Evolutionary conservation across 2,113 vertebrate species (phyloP).

Genomic region (Pluvialis apricaria): DNA sequence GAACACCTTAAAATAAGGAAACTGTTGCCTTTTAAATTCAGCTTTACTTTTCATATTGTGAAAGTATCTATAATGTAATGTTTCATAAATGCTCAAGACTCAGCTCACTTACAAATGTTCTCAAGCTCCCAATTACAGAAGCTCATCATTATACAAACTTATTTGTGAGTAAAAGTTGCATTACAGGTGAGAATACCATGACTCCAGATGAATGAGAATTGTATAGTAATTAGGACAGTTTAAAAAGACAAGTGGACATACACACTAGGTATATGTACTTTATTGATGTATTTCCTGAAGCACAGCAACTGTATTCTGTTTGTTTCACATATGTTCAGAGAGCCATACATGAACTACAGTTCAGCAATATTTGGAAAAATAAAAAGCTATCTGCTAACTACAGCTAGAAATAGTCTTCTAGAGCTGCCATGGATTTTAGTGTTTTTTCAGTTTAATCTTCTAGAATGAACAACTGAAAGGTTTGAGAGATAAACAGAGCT

Average conservation of each 20-base stretch:
- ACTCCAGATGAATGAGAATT: background rate
- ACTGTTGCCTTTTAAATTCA: background rate
- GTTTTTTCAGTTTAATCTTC: background rate
- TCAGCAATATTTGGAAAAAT: background rate
- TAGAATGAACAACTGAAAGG: background rate
- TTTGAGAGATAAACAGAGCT: background rate
- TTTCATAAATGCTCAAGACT: background rate
- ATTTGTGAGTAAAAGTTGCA: background rate
- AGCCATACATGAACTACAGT: accelerated
- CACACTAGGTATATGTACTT: background rate
- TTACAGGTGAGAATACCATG: background rate
- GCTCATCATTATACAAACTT: background rate
- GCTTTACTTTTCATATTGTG: background rate
- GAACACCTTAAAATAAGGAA: background rate
- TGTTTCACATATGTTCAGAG: background rate
- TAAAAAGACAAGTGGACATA: background rate
- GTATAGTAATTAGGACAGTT: background rate
- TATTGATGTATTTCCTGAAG: background rate
- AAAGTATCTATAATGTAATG: background rate
- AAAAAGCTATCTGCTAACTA: background rate
- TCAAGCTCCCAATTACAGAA: background rate
- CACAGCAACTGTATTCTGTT: background rate
- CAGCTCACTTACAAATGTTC: background rate
- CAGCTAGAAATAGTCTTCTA: background rate
- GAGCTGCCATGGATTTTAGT: background rate